Base-by-base conservation (phyloP, 2,888 invertebrate genomes). In the Cancer borealis region DNA sequence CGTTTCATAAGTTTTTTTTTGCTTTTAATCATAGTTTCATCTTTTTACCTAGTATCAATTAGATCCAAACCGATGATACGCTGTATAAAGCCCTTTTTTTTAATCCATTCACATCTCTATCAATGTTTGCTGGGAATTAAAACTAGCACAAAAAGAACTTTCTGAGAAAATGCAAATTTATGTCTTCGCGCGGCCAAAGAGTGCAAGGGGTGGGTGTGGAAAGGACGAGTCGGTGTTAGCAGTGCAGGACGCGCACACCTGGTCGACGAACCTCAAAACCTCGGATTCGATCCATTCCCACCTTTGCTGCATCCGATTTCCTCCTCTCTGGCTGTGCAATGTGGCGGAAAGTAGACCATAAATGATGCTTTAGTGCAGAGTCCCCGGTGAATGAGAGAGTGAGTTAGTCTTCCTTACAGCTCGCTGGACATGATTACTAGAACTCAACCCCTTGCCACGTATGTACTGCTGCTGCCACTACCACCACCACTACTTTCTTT, bases 261-360 rank as follows among this genome's bases (percentile, higher is more conserved):
- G 79, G 79, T 26, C 79, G 79, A 26, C 79, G 79, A 79, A 26
- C 12, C 79, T 30, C 12, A 26, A 79, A 79, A 79, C 26, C 30
- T 30, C 3, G 12, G 79, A n/a, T 6, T 79, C 30, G 79, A 79
- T 79, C 30, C 79, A 79, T 30, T 79, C 79, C 79, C 79, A 30
- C 79, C 79, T 79, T 79, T 21, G 79, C 79, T 79, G 79, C 79
- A 79, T 79, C 79, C 79, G 79, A 79, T 79, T 79, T 79, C 79
- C 79, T 79, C 79, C 10, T 79, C 79, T 30, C 79, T 79, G 79
- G 79, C 79, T 79, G 79, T 14, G 79, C 79, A 79, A 30, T 79
- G 79, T 79, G 79, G 79, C 79, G 79, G 79, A 79, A 79, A 79
- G 79, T 79, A 79, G 79, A 79, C 79, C 79, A 79, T 79, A 79